Base-by-base conservation (phyloP, 1,140 invertebrate genomes). In the Pissodes strobi region DNA sequence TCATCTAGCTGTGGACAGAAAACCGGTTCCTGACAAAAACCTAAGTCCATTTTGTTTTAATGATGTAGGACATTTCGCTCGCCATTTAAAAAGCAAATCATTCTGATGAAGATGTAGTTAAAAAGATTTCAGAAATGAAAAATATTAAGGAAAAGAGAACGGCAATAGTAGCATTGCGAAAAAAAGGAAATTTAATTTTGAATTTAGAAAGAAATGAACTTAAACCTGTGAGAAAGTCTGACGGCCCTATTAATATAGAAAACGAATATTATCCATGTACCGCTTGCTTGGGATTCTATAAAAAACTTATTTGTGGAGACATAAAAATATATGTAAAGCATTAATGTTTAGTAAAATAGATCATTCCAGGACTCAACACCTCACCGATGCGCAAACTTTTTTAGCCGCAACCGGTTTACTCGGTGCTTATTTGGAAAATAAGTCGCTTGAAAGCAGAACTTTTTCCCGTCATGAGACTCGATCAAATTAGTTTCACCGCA, bases 1-100 rank as follows among this genome's bases (percentile, higher is more conserved):
- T n/a, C n/a, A n/a, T n/a, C n/a, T n/a, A n/a, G n/a, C n/a, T n/a
- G n/a, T n/a, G n/a, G n/a, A n/a, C n/a, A n/a, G n/a, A n/a, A n/a
- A n/a, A n/a, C n/a, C n/a, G n/a, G n/a, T n/a, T n/a, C n/a, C n/a
- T n/a, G n/a, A n/a, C n/a, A 66, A 69, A 43, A 52, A 51, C 39
- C 37, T 22, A 38, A 63, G 67, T 37, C 39, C 64, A 19, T 67
- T 67, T 23, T 64, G 65, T 58, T 53, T 58, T 43, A 23, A 12
- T 3, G 66, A 68, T 10, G 45, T 70, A 8, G 64, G 62, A 9
- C 56, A 70, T 45, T 68, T 70, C 61, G 10, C 49, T 27, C 22
- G 62, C 2, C 56, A 68, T 39, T 49, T 70, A 49, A 9, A 49
- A 53, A 48, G 66, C n/a, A 65, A 60, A 66, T 19, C 66, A 68